phyloP scores from a whole-genome alignment of 1,140 invertebrate genomes.

The Penaeus indicus region DNA sequence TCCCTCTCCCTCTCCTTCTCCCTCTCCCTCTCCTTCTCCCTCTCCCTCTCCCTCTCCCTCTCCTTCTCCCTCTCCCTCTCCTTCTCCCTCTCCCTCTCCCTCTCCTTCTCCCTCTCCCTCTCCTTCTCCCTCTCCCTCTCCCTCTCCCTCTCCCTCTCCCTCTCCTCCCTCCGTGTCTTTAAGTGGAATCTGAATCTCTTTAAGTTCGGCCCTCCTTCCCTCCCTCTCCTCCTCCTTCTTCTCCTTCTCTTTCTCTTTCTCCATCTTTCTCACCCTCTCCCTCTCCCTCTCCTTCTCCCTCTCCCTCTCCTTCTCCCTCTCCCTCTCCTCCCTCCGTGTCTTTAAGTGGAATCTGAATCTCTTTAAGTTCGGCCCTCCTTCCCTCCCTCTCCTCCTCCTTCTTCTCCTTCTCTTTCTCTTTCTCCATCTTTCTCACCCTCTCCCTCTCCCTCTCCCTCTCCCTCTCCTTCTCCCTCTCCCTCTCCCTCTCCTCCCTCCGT shows the following conservation, averaged over 20 bases:
- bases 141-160: background rate
- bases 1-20: background rate
- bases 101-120: background rate
- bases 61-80: no score
- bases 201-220: no score
- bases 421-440: conserved; percentile 48
- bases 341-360: no score
- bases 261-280: no score
- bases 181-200: no score
- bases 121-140: background rate
- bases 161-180: no score
- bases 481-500: no score
- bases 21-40: background rate
- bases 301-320: no score
- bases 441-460: conserved; percentile 29
- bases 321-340: background rate
- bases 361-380: background rate
- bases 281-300: no score
- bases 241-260: no score
- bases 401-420: conserved; percentile 10
- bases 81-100: background rate
- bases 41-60: no score
- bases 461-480: background rate
- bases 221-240: background rate
- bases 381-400: background rate